Evolutionary conservation across 2,888 invertebrate genomes (phyloP).

Genomic region (Drosophila merina): DNA sequence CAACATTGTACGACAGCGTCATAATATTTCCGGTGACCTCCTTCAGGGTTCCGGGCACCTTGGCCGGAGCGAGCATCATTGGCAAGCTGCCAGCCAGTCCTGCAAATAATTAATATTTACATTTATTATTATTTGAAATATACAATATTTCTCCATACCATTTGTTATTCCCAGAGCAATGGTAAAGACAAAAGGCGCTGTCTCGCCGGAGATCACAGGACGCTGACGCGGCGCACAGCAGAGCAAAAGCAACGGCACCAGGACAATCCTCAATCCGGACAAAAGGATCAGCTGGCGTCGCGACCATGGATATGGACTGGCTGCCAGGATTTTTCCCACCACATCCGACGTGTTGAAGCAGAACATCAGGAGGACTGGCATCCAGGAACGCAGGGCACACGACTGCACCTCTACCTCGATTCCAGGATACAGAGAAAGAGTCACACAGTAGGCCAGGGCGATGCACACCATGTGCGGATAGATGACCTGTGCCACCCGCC

Average conservation of each 20-base stretch:
- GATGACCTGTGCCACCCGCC: conserved; percentile 92
- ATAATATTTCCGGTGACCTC: conserved; percentile 97
- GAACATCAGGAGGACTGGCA: conserved; percentile 96
- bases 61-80: conserved; percentile 95
- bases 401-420: conserved; percentile 95
- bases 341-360: conserved; percentile 94
- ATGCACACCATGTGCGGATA: conserved; percentile 97
- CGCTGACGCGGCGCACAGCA: conserved; percentile 91
- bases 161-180: conserved; percentile 91
- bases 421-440: conserved; percentile 94
- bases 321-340: conserved; percentile 90
- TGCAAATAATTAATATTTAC: neutral
- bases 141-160: conserved; percentile 78
- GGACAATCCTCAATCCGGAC: conserved; percentile 88
- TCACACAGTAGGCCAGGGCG: conserved; percentile 94
- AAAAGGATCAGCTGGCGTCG: conserved; percentile 90
- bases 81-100: conserved; percentile 94
- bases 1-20: conserved; percentile 95
- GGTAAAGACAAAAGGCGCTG: conserved; percentile 88
- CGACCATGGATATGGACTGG: conserved; percentile 93
- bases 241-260: conserved; percentile 92
- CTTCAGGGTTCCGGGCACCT: conserved; percentile 92
- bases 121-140: neutral
- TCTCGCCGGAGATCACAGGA: conserved; percentile 89
- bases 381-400: conserved; percentile 93